phyloP scores from a whole-genome alignment of 2,888 invertebrate genomes.

The Theretra japonica region DNA sequence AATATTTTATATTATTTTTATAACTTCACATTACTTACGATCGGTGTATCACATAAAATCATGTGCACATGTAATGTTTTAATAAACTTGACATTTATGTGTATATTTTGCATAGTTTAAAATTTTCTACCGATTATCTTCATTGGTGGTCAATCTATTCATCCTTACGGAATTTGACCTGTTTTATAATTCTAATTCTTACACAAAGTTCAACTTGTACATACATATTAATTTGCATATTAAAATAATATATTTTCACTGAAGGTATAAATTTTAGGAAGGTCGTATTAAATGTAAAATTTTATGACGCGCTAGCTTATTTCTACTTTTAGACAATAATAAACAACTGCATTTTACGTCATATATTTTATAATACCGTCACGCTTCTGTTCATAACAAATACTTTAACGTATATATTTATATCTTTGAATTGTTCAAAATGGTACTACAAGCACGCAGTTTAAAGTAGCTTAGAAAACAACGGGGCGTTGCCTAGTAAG shows the following conservation, averaged over 20 bases:
- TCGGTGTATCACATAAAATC: background rate
- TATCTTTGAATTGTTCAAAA: too few relatives aligned
- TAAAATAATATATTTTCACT: conserved; percentile 29
- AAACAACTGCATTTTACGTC: too few relatives aligned
- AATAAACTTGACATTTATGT: conserved; percentile 27
- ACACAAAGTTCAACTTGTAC: conserved; percentile 23
- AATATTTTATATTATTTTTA: conserved; percentile 13
- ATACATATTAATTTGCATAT: conserved; percentile 38
- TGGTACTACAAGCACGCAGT: too few relatives aligned
- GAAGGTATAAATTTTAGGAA: background rate
- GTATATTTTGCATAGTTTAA: conserved; percentile 27
- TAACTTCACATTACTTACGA: conserved; percentile 10
- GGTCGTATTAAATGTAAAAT: background rate
- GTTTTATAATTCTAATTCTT: conserved; percentile 31
- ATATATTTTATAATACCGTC: too few relatives aligned
- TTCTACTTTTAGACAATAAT: too few relatives aligned
- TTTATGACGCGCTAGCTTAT: background rate
- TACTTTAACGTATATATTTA: too few relatives aligned
- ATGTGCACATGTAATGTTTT: conserved; percentile 25
- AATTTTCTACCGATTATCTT: conserved; percentile 27
- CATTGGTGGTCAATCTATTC: conserved; percentile 28
- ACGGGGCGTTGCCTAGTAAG: too few relatives aligned
- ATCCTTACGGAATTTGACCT: conserved; percentile 31
- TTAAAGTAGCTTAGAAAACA: too few relatives aligned
- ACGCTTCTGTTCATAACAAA: too few relatives aligned